Evolutionary conservation across 1,140 invertebrate genomes (phyloP).

Genomic region (Lepidurus couesii): DNA sequence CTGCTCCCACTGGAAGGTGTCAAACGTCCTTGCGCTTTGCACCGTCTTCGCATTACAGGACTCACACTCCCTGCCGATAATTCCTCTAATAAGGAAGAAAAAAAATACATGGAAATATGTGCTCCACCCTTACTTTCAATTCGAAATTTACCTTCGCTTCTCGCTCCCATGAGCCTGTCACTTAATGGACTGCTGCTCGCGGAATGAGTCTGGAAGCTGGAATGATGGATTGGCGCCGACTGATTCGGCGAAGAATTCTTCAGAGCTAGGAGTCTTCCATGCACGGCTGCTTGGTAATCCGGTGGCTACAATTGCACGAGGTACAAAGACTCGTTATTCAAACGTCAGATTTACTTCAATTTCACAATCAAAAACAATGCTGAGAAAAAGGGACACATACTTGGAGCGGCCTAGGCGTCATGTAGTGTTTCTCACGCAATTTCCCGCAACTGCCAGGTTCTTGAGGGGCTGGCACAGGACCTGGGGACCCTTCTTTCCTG

Average conservation of each 20-base stretch:
- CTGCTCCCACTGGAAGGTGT: slow-evolving; percentile 50
- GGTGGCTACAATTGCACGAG: slow-evolving; percentile 33
- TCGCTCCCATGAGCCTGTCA: slow-evolving; percentile 41
- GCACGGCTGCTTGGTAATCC: slow-evolving; percentile 35
- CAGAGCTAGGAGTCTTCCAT: slow-evolving; percentile 29
- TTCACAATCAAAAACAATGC: too few species aligned
- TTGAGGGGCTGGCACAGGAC: background rate
- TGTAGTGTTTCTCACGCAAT: background rate
- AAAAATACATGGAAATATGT: slow-evolving; percentile 35
- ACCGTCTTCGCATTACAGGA: slow-evolving; percentile 47
- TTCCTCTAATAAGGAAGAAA: slow-evolving; percentile 52
- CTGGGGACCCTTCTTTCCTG: slow-evolving; percentile 23
- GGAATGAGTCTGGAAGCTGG: slow-evolving; percentile 47
- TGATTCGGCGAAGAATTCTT: slow-evolving; percentile 28
- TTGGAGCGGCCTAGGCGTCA: background rate
- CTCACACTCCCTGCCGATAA: slow-evolving; percentile 52
- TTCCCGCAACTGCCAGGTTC: background rate
- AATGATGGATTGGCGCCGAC: slow-evolving; percentile 39
- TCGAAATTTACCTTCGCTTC: slow-evolving; percentile 43
- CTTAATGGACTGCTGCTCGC: slow-evolving; percentile 48
- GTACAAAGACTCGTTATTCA: background rate
- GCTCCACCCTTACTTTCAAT: background rate
- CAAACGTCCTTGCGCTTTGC: slow-evolving; percentile 40
- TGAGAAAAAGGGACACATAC: background rate
- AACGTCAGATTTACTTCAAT: background rate